Evolutionary conservation across 2,888 invertebrate species (phyloP), one percentile per base, ranked within the genome.

Genomic region (Pilophorus perplexus): DNA sequence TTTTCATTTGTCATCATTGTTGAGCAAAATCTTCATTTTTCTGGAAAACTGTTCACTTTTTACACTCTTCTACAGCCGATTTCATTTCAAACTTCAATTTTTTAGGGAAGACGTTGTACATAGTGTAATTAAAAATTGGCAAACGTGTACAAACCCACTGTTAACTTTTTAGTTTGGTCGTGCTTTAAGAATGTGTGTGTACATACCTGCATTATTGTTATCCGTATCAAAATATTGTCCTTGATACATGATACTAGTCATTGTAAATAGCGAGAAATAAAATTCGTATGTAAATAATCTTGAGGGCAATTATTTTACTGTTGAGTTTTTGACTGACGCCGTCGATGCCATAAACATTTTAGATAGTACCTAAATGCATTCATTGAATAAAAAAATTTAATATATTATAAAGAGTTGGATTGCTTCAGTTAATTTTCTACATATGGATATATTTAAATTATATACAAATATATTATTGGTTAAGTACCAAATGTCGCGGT

Each of bases 401-500:
- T 16, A 62, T 50, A 67, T 67, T 33, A 42, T 44, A 60, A 20
- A 37, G 42, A 59, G 54, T 64, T 55, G 46, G 25, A 48, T 59
- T 68, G 68, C 67, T 67, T 67, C 66, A 64, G 67, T 69, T 66
- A 55, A 64, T 64, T 67, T 69, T 69, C 65, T 67, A 33, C 55
- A 23, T 66, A 64, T 66, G 57, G 27, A 48, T 64, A 64, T 67
- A 67, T 69, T 68, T 67, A 69, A 69, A 69, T 67, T 69, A 69
- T 69, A 40, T 27, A 68, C 64, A 69, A 67, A 65, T 65, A 69
- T 64, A 69, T 59, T 44, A 50, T 62, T 68, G 66, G 57, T 66
- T 62, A 59, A 57, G 54, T 66, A 65, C 64, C 40, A 38, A n/a
- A 28, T 25, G 6, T 28, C 16, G 5, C 3, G 27, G 12, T 22